phyloP scores from a whole-genome alignment of 1,140 invertebrate species.

The Phenacoccus solenopsis region DNA sequence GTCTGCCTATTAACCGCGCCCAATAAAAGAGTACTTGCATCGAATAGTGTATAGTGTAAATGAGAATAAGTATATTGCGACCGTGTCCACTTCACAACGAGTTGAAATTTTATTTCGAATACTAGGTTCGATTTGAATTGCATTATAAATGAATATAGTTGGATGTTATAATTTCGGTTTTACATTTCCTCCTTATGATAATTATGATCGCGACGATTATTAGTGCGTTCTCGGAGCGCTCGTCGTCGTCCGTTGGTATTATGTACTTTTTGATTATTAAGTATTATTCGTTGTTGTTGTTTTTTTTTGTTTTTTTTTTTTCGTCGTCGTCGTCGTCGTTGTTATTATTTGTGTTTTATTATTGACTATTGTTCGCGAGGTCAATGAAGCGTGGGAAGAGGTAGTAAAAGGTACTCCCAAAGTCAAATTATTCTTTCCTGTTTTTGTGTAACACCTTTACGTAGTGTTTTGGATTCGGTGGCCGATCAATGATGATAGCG shows the following conservation, averaged over 20 bases:
- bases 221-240: neutral
- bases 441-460: no score
- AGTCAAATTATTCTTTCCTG: neutral
- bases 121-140: conserved; percentile 10
- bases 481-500: no score
- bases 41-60: no score
- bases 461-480: no score
- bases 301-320: conserved; percentile 7
- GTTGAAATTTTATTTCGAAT: neutral
- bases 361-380: conserved; percentile 15
- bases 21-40: no score
- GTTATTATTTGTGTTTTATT: conserved; percentile 14
- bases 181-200: conserved; percentile 16
- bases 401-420: conserved; percentile 8
- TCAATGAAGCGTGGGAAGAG: conserved; percentile 17
- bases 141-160: neutral
- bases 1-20: no score
- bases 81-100: conserved; percentile 2
- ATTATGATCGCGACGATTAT: conserved; percentile 12
- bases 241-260: no score
- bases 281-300: neutral
- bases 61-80: no score
- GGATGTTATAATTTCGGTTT: conserved; percentile 13
- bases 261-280: neutral
- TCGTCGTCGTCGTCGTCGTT: neutral